Percentiles rank a stretch among this genome's conserved stretches.
Conservation (phyloP, 2,797 vertebrate genomes). For the Euthynnus affinis region DNA sequence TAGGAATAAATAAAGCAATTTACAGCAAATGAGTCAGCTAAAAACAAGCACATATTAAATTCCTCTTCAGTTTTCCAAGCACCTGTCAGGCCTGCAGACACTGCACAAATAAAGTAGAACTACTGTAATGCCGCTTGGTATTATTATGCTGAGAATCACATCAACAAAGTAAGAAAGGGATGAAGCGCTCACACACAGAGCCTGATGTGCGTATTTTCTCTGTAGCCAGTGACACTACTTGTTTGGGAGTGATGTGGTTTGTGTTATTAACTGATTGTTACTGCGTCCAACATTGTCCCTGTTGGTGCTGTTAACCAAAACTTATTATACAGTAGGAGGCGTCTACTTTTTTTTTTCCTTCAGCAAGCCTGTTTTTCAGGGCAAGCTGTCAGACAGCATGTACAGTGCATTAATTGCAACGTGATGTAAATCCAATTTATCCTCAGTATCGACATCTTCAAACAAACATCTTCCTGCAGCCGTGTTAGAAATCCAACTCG, state of each 20-base stretch:
- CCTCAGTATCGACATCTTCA: conserved; percentile 8
- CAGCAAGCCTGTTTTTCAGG: conserved; percentile 9
- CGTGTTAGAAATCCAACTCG: conserved; percentile 20
- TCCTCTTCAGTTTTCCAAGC: conserved; percentile 4
- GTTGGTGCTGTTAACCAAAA: conserved; percentile 43
- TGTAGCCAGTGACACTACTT: conserved; percentile 24
- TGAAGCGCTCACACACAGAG: conserved; percentile 23
- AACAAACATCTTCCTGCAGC: conserved; percentile 26
- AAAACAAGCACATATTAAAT: too few species aligned
- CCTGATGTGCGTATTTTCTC: conserved; percentile 16
- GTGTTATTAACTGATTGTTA: conserved; percentile 45
- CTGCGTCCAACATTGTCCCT: conserved; percentile 41
- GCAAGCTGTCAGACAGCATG: conserved; percentile 16
- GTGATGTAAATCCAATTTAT: conserved; percentile 43
- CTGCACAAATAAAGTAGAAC: conserved; percentile 29
- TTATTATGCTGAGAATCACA: conserved; percentile 37
- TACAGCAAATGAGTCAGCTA: too few species aligned
- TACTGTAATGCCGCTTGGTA: conserved; percentile 15
- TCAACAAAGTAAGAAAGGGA: conserved; percentile 23
- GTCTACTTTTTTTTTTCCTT: neutral
- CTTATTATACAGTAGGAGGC: conserved; percentile 6
- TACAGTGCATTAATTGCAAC: conserved; percentile 54
- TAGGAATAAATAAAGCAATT: too few species aligned
- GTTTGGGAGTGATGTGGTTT: conserved; percentile 19
- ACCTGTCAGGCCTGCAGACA: conserved; percentile 27